Conservation (phyloP, 2,113 vertebrate genomes). For the Pelecanus crispus region DNA sequence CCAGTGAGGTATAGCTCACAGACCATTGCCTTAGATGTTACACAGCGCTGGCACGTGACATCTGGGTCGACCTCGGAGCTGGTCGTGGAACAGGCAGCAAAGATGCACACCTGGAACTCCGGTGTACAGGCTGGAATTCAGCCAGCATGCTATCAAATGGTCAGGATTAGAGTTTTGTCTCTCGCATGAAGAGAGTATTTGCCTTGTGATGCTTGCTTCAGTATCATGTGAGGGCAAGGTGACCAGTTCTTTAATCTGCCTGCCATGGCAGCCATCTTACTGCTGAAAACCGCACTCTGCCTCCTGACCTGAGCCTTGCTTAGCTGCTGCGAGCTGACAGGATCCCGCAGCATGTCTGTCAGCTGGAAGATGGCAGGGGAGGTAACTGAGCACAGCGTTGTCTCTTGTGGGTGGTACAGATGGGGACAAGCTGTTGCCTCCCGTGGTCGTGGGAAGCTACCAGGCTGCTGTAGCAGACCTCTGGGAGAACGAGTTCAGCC, state of each 20-base stretch:
- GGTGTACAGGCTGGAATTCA: too few relatives aligned
- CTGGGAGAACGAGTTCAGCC: background rate
- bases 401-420: too few relatives aligned
- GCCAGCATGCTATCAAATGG: background rate
- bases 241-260: background rate
- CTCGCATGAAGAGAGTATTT: background rate
- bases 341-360: background rate
- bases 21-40: background rate
- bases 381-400: background rate
- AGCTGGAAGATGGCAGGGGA: background rate
- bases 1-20: background rate
- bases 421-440: fast-evolving
- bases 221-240: background rate
- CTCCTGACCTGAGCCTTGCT: background rate
- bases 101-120: background rate
- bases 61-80: background rate
- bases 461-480: background rate
- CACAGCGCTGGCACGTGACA: fast-evolving
- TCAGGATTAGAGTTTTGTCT: background rate
- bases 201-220: background rate
- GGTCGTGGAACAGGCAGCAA: background rate
- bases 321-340: background rate
- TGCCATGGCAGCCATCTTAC: background rate
- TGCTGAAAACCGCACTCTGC: background rate
- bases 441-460: fast-evolving